Evolutionary conservation across 2,113 vertebrate genomes (phyloP).

Genomic region (Podarcis cretensis): DNA sequence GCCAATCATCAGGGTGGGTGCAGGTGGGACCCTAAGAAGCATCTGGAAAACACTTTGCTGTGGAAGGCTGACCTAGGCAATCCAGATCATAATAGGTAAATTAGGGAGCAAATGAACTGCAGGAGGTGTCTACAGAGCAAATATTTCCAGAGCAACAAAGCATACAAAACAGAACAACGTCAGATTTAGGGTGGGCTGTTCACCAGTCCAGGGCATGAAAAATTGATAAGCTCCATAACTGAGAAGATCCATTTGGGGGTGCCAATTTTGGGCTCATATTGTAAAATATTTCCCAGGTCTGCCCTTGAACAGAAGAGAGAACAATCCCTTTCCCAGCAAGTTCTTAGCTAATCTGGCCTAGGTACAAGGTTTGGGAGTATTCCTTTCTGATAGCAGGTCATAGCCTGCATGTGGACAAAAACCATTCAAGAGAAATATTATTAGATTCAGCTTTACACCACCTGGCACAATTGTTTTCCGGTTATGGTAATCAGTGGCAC

Average conservation of each 20-base stretch:
- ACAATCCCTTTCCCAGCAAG: background rate
- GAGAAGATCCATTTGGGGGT: too few relatives aligned
- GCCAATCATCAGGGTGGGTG: too few relatives aligned
- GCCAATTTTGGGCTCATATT: too few relatives aligned
- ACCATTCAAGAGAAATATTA: background rate
- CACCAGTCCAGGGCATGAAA: too few relatives aligned
- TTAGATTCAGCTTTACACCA: background rate
- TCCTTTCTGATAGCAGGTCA: background rate
- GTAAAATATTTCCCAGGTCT: too few relatives aligned
- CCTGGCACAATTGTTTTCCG: background rate
- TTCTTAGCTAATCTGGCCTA: background rate
- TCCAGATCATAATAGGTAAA: background rate
- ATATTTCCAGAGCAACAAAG: background rate
- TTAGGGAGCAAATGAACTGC: background rate
- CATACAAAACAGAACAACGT: background rate
- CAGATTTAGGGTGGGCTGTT: too few relatives aligned
- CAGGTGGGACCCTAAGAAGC: too few relatives aligned
- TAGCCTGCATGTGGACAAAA: background rate
- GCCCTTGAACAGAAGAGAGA: too few relatives aligned
- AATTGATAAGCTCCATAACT: too few relatives aligned
- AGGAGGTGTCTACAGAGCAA: background rate
- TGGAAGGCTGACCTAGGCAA: background rate
- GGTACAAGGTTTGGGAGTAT: background rate
- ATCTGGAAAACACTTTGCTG: background rate
- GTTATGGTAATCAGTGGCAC: slow-evolving; percentile 9